phyloP scores from a whole-genome alignment of 1,140 invertebrate genomes.

The Bombus consobrinus region DNA sequence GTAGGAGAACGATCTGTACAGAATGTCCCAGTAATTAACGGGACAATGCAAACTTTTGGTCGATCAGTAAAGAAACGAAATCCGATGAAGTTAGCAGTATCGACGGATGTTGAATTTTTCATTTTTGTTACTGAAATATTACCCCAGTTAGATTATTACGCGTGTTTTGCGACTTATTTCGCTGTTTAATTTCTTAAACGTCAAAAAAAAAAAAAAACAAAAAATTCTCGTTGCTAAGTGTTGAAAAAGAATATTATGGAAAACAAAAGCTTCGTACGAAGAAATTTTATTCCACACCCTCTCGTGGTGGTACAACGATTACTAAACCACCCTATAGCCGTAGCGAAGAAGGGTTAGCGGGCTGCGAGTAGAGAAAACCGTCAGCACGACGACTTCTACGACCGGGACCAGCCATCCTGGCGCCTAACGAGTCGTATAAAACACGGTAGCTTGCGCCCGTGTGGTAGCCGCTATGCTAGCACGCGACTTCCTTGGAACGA shows the following conservation, averaged over 20 bases:
- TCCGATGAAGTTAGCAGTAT: too few relatives aligned
- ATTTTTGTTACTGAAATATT: too few relatives aligned
- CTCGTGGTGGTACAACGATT: background rate
- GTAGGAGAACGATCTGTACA: too few relatives aligned
- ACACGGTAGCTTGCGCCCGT: slow-evolving; percentile 51
- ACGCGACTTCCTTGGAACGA: slow-evolving; percentile 57
- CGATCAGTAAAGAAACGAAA: too few relatives aligned
- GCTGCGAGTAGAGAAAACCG: slow-evolving; percentile 30
- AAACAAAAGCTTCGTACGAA: background rate
- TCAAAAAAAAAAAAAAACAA: too few relatives aligned
- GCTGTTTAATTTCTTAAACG: too few relatives aligned
- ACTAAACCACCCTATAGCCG: background rate
- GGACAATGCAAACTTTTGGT: too few relatives aligned
- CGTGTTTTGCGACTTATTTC: too few relatives aligned
- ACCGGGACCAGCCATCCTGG: slow-evolving; percentile 56
- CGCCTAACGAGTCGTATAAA: slow-evolving; percentile 64
- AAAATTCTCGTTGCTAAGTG: too few relatives aligned
- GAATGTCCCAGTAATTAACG: too few relatives aligned
- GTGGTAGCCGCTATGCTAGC: slow-evolving; percentile 32
- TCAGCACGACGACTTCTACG: slow-evolving; percentile 54
- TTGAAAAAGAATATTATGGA: background rate
- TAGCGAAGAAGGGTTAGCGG: background rate
- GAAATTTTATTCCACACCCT: background rate
- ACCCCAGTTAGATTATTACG: too few relatives aligned
- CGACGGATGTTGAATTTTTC: too few relatives aligned